Base-by-base conservation (phyloP, 1,140 invertebrate species). In the Asobara japonica region DNA sequence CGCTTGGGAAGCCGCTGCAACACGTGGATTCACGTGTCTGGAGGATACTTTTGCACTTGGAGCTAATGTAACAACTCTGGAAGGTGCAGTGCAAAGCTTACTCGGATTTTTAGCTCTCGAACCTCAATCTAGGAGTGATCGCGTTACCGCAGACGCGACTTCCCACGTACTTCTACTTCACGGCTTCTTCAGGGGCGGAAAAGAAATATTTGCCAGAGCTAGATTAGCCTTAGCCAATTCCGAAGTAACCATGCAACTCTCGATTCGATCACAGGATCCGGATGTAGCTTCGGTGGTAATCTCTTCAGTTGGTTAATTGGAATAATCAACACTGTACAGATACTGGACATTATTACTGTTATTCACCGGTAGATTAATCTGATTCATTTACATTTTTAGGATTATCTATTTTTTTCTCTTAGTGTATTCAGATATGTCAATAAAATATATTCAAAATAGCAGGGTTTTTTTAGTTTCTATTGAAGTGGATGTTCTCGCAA, bases 31-130 rank as follows among this genome's bases (percentile, higher is more conserved):
- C 77, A 89, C 91, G 69, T 95, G 97, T 88, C 86, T 95, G 30
- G 95, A 98, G 83, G 96, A 98, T 79, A 98, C 96, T 0, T 98
- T 94, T 85, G 92, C 93, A 0, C 87, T 98, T n/a, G 85, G 82
- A 3, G 92, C 94, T 3, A 91, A 92, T 22, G 92, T 96, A 64
- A 93, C 89, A 70, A 92, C 93, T 5, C 80, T 98, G 22, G 93
- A 96, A 80, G 95, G 95, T 79, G 96, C 97, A 0, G 94, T 97
- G 0, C 94, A 94, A 79, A 97, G 94, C 84, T 93, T 98, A 6
- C 89, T 95, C 2, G 91, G 92, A 79, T 97, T 96, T 83, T 88
- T 99, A 51, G 97, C 97, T 0, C 89, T 99, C 81, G 94, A 94
- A 73, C 92, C 96, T 0, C 92, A 95, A 77, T 93, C 99, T 84